Evolutionary conservation across 2,797 vertebrate species (phyloP), one percentile per base, ranked within the genome.

Genomic region (Sebastes aleutianus): DNA sequence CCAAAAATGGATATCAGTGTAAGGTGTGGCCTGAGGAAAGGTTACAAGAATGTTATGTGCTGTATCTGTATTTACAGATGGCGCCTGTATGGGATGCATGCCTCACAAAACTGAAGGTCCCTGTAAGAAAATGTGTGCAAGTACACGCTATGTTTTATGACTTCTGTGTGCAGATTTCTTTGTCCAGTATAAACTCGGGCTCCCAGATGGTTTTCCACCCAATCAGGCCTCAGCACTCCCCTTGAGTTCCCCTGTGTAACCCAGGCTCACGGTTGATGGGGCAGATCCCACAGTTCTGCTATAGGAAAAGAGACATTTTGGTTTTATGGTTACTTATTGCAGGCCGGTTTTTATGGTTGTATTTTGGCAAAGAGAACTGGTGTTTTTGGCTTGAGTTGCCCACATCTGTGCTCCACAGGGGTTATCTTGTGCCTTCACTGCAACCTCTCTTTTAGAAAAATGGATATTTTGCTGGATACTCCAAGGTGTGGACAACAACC

Each of bases 321-420:
- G 91, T 94, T 95, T 92, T 88, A 93, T 85, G 91, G 85, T 92
- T 93, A 94, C 91, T 94, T 92, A 90, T 90, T 87, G 85, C 86
- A 87, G 81, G 88, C 84, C 68, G 78, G 86, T 76, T 92, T 93
- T 90, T 89, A 91, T 83, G 89, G 87, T 89, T 89, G 71, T 69
- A 79, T 93, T 93, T 89, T 94, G 90, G 89, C 88, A 86, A 81
- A 70, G 76, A 70, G 73, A 77, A 43, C 77, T 80, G 85, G 82
- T 87, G 85, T 67, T 91, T 87, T 93, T 90, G 89, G 91, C 89
- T 82, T 53, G 66, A 69, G 32, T 59, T 34, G 72, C 74, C 80
- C 88, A 92, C 91, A 92, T 93, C 91, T 92, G 89, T 83, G 78
- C 89, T 88, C 89, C 84, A 85, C 85, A 32, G 82, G 85, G 80